Evolutionary conservation across 2,888 invertebrate genomes (phyloP).

Genomic region (Eupithecia pulchellata): DNA sequence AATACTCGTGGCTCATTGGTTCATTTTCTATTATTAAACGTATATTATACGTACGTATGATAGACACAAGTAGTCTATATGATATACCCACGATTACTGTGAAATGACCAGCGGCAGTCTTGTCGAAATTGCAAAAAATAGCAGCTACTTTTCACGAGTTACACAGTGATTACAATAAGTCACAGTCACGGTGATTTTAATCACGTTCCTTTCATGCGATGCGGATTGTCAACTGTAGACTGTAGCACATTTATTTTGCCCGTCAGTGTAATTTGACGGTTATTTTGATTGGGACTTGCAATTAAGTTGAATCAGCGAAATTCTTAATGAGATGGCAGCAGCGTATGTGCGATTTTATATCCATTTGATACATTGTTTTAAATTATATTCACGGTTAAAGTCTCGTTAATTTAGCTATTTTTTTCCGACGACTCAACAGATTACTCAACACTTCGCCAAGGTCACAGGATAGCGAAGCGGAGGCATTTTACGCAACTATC

Average conservation of each 20-base stretch:
- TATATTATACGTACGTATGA: too few species aligned
- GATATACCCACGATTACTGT: too few species aligned
- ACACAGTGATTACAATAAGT: conserved; percentile 1
- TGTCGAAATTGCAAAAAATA: not conserved
- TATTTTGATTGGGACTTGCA: conserved; percentile 27
- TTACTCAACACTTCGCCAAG: too few species aligned
- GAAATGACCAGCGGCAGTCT: too few species aligned
- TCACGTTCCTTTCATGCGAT: not conserved
- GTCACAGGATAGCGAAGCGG: too few species aligned
- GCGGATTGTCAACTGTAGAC: not conserved
- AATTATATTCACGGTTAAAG: too few species aligned
- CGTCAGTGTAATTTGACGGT: conserved; percentile 31
- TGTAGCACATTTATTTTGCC: conserved; percentile 24
- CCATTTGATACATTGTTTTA: not conserved
- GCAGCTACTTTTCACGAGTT: not conserved
- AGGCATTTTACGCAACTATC: too few species aligned
- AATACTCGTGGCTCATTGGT: not conserved
- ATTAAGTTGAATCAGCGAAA: conserved; percentile 21
- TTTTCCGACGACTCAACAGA: too few species aligned
- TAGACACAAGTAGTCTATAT: too few species aligned
- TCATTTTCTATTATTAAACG: not conserved
- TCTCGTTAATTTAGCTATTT: too few species aligned
- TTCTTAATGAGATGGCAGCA: conserved; percentile 25
- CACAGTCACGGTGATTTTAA: not conserved
- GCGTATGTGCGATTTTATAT: not conserved